A percentile compares a stretch with the other conserved stretches of the same genome.
Conservation (phyloP, 1,140 invertebrate species). For the Tetragonula clypearis region DNA sequence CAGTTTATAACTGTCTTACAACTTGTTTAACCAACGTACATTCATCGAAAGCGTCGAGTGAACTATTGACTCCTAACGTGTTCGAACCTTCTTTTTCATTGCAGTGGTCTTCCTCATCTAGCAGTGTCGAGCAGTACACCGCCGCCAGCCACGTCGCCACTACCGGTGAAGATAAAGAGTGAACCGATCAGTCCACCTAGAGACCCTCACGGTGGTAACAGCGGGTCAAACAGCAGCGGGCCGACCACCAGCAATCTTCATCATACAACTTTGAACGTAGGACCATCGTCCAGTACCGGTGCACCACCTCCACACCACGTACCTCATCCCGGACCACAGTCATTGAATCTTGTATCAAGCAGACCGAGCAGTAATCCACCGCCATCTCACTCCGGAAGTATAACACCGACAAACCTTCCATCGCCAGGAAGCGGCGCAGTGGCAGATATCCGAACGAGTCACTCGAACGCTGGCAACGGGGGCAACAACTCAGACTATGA, state of each 20-base stretch:
- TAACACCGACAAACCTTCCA: constrained; percentile 89
- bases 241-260: constrained; percentile 71
- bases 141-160: constrained; percentile 89
- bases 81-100: constrained; percentile 54
- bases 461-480: constrained; percentile 80
- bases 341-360: constrained; percentile 81
- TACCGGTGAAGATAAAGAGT: constrained; percentile 95
- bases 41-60: not conserved
- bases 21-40: not conserved
- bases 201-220: constrained; percentile 81
- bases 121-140: constrained; percentile 92
- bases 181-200: constrained; percentile 96
- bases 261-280: constrained; percentile 76
- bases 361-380: constrained; percentile 79
- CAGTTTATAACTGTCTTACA: not conserved
- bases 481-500: constrained; percentile 88
- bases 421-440: constrained; percentile 84
- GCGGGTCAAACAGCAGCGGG: constrained; percentile 73
- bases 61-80: not conserved
- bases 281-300: constrained; percentile 78
- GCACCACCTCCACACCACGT: constrained; percentile 81
- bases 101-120: constrained; percentile 89
- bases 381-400: constrained; percentile 84
- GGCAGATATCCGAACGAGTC: constrained; percentile 79
- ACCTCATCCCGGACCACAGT: constrained; percentile 83